Percentiles rank a stretch among this genome's conserved stretches.
Evolutionary conservation across 2,113 vertebrate species (phyloP).

Genomic region (Coracopsis vasa): DNA sequence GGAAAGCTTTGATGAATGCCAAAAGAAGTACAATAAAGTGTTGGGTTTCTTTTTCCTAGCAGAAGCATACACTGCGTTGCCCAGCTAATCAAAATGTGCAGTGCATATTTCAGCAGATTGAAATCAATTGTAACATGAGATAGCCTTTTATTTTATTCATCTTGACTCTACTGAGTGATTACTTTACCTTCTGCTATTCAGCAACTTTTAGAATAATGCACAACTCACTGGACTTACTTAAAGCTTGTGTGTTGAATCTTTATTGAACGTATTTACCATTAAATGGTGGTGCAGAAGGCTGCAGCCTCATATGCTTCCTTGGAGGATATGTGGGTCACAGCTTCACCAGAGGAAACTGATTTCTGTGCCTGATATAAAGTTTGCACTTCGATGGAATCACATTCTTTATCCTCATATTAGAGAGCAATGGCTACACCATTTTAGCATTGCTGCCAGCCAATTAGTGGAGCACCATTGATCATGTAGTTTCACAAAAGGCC

Average conservation of each 20-base stretch:
- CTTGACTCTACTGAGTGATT: constrained; percentile 64
- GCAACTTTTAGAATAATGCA: constrained; percentile 54
- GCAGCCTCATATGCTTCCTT: not conserved
- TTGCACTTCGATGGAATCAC: not conserved
- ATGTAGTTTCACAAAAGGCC: constrained; percentile 5
- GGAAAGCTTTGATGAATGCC: constrained; percentile 57
- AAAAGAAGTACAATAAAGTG: constrained; percentile 28
- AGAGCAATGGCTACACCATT: not conserved
- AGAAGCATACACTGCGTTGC: not conserved
- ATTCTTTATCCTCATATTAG: not conserved
- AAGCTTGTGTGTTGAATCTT: constrained; percentile 9
- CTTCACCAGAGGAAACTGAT: not conserved
- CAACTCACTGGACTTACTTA: constrained; percentile 36
- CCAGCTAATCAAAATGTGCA: constrained; percentile 57
- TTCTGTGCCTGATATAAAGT: not conserved
- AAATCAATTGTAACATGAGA: constrained; percentile 71
- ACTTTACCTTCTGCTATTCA: constrained; percentile 62
- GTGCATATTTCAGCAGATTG: constrained; percentile 60
- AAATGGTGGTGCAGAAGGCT: not conserved
- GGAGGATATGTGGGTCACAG: constrained; percentile 2
- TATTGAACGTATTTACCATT: constrained; percentile 37
- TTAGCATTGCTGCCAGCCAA: not conserved
- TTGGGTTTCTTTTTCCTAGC: not conserved
- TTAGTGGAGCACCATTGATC: not conserved
- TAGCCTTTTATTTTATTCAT: constrained; percentile 69